Evolutionary conservation across 2,113 vertebrate genomes (phyloP), one percentile per base, ranked within the genome.

Genomic region (Poeciliopsis turrubarensis): DNA sequence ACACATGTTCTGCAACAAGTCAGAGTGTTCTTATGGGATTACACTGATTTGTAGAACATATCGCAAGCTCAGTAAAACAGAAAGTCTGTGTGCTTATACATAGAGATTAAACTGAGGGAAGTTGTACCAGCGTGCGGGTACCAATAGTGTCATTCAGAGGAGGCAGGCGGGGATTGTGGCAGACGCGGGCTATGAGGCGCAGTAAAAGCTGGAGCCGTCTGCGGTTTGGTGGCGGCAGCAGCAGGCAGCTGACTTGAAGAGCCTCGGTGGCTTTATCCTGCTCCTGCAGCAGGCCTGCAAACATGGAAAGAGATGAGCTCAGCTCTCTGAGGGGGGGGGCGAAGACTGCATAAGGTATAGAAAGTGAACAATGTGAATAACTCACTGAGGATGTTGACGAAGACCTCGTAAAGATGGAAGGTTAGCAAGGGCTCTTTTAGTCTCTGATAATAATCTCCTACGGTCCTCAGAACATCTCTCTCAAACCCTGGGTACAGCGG

Each of bases 311-410:
- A 34, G 13, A 26, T 3, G 2, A 71, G 6, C 44, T 17, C 19
- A n/a, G 68, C 15, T 64, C 27, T 69, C 57, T 32, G 69, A 81
- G 71, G 34, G 15, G 71, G 34, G 15, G 71, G 61, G 79, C 68
- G 26, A 1, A 17, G 9, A 72, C 26, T 44, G 67, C 61, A 67
- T 39, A 3, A 72, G 70, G 67, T 31, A 22, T 25, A 1, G 27
- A 3, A n/a, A 29, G 64, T 61, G 15, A 70, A 62, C 9, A 19
- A 1, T 25, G n/a, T 57, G 39, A 29, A 17, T 32, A 37, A 82
- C 91, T 91, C 60, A 92, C 91, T 88, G 62, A 92, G 86, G 62
- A 91, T 92, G 84, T 91, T 92, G 85, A 92, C 91, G 82, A 92
- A 92, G 61, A 92, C 91, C 77, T 92, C 91, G 54, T 92, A 92